Evolutionary conservation across 1,140 invertebrate genomes (phyloP).

Genomic region (Stegodyphus dumicola): DNA sequence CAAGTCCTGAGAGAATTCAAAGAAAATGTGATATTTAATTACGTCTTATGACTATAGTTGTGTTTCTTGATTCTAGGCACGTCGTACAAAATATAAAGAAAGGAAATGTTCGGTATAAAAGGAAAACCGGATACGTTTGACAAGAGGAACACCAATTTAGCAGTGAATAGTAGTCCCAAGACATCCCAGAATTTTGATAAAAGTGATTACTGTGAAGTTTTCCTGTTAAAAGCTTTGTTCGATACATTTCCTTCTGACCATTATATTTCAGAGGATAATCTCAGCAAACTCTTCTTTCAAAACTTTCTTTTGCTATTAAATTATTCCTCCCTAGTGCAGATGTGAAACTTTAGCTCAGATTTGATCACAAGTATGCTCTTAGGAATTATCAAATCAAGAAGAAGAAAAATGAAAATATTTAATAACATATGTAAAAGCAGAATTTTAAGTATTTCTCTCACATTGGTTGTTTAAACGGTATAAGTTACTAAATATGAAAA

Average conservation of each 20-base stretch:
- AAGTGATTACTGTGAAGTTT: slow-evolving; percentile 14
- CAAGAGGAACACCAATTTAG: slow-evolving; percentile 19
- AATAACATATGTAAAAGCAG: too few relatives aligned
- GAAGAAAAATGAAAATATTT: too few relatives aligned
- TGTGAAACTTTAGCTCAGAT: too few relatives aligned
- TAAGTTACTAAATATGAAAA: too few relatives aligned
- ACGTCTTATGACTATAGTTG: slow-evolving; percentile 33
- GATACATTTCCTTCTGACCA: not conserved
- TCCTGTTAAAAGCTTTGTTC: not conserved
- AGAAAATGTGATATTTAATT: slow-evolving; percentile 55
- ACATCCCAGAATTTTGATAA: slow-evolving; percentile 21
- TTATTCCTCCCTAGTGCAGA: not conserved
- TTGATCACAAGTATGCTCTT: too few relatives aligned
- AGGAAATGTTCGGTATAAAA: slow-evolving; percentile 6
- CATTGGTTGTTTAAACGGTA: too few relatives aligned
- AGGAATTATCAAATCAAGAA: too few relatives aligned
- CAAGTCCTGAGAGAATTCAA: slow-evolving; percentile 20
- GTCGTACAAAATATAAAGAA: slow-evolving; percentile 26
- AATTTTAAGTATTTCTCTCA: too few relatives aligned
- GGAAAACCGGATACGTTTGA: slow-evolving; percentile 19
- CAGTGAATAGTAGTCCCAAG: slow-evolving; percentile 10
- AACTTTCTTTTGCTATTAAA: not conserved
- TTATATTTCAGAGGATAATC: not conserved
- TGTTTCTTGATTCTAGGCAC: slow-evolving; percentile 39
- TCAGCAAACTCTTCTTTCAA: not conserved